These are phyloP conservation scores for Chalcosyrphus nemorum DNA, from an alignment of 2,888 invertebrate species.

Conservation along the genomic window DNA sequence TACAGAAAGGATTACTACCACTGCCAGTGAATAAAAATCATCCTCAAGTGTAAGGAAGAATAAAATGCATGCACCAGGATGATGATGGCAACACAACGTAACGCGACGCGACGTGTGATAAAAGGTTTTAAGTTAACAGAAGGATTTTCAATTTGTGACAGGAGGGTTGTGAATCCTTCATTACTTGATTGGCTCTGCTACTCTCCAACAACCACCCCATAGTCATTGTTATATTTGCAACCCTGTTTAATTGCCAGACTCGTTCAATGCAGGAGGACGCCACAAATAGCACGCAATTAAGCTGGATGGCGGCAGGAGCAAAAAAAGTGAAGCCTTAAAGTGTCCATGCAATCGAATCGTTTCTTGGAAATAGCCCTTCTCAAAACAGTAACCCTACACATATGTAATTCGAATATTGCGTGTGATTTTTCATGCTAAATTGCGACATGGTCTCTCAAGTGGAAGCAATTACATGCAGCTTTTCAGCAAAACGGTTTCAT, in stretches of 20 bases:
- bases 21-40: slow-evolving; percentile 17
- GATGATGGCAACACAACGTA: too few relatives aligned
- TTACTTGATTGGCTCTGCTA: slow-evolving; percentile 19
- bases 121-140: slow-evolving; percentile 34
- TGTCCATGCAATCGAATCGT: neutral
- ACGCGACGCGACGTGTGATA: slow-evolving; percentile 1
- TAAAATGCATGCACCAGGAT: neutral
- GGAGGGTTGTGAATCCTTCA: slow-evolving; percentile 15
- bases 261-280: slow-evolving; percentile 38
- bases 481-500: slow-evolving; percentile 30
- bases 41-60: neutral
- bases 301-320: neutral
- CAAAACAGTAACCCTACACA: neutral
- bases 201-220: neutral
- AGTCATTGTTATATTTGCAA: neutral
- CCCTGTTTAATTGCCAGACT: slow-evolving; percentile 27
- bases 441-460: slow-evolving; percentile 57
- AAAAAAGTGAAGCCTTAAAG: slow-evolving; percentile 63
- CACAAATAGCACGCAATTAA: slow-evolving; percentile 55
- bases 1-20: slow-evolving; percentile 48
- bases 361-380: slow-evolving; percentile 46
- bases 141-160: slow-evolving; percentile 34
- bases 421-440: slow-evolving; percentile 69
- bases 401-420: slow-evolving; percentile 69
- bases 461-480: slow-evolving; percentile 56